Evolutionary conservation across 2,797 vertebrate genomes (phyloP), one percentile per base, ranked within the genome.

Genomic region (Lithobates sylvaticus): DNA sequence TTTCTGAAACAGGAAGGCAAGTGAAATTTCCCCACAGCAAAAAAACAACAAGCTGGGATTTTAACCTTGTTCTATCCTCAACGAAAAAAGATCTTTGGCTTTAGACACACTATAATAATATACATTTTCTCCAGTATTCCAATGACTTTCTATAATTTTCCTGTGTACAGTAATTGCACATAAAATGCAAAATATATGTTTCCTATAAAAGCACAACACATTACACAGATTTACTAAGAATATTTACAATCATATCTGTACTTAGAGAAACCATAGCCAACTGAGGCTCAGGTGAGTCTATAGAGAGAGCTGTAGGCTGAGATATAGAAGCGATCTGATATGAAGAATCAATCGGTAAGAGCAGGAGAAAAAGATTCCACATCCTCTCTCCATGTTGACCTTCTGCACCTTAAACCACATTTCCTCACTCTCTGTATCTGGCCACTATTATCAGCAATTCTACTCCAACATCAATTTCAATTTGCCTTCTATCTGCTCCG

Each of bases 391-490:
- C n/a, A 26, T 29, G 10, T 12, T 67, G 65, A 67, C 65, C 65
- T 29, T 26, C 26, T 67, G 65, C 27, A 67, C 65, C 65, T 29
- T 67, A 27, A 67, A 67, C 65, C 27, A 67, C 65, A 67, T 67
- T 29, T 67, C 26, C 65, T 67, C 65, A 67, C 65, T 67, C 27
- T 67, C 26, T 12, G 65, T 67, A 67, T 67, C 65, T 67, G 65
- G 65, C 65, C 13, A 29, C 65, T 67, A 26, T 67, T 67, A 67
- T 67, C 65, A 67, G 65, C 65, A 67, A 67, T 67, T 67, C 26
- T 67, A 26, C 27, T 67, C 26, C 27, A 29, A 67, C 65, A 26
- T 67, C 65, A 67, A 67, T 67, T 67, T 61, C 54, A 61, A 61
- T 61, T 61, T 61, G 21, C 54, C 54, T 61, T 61, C 54, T 67